Evolutionary conservation across 2,888 invertebrate species (phyloP).

Genomic region (Brenthis daphne): DNA sequence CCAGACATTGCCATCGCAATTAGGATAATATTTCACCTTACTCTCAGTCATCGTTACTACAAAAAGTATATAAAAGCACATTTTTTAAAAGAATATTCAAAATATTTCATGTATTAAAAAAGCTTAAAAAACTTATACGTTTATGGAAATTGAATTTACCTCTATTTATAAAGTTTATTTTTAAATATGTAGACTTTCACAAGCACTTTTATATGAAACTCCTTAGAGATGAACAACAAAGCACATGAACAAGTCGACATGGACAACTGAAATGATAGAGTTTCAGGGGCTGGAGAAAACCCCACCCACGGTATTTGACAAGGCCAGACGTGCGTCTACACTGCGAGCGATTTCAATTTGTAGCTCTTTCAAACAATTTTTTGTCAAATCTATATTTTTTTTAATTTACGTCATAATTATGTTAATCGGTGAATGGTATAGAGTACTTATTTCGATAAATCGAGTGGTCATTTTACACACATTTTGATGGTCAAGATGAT

Average conservation of each 20-base stretch:
- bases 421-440: no score
- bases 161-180: no score
- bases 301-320: constrained; percentile 30
- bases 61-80: neutral
- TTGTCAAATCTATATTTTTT: neutral
- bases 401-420: neutral
- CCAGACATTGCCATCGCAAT: constrained; percentile 90
- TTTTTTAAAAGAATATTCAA: no score
- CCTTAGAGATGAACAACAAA: neutral
- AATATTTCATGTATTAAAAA: no score
- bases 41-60: constrained; percentile 50
- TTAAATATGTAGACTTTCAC: no score
- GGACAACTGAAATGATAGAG: constrained; percentile 32
- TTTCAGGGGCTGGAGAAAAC: constrained; percentile 29
- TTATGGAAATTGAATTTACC: no score
- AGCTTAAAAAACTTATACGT: no score
- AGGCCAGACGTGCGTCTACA: constrained; percentile 12
- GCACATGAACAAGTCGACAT: constrained; percentile 20
- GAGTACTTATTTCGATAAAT: no score
- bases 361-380: neutral
- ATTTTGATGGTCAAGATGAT: no score
- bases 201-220: neutral
- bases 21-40: constrained; percentile 74
- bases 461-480: no score
- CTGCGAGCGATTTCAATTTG: constrained; percentile 7